phyloP scores from a whole-genome alignment of 2,888 invertebrate genomes.

The Smittia sp. region DNA sequence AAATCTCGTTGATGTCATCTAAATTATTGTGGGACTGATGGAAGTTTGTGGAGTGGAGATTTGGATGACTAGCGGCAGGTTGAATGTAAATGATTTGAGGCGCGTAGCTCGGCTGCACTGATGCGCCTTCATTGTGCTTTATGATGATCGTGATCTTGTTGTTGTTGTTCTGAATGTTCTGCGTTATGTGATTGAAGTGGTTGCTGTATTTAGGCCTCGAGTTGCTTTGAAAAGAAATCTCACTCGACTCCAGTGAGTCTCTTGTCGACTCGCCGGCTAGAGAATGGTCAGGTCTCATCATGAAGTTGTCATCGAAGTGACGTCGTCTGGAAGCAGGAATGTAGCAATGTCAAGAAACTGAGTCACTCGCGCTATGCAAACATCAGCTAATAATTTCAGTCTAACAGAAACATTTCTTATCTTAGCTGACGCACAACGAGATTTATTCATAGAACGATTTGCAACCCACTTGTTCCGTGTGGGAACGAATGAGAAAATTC shows the following conservation, averaged over 20 bases:
- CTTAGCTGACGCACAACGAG: no score
- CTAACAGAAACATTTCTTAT: no score
- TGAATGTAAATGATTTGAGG: constrained; percentile 37
- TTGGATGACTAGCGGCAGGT: constrained; percentile 36
- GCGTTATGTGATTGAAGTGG: constrained; percentile 27
- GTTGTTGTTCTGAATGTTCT: constrained; percentile 30
- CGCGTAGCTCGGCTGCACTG: neutral
- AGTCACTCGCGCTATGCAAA: no score
- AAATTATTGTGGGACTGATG: neutral
- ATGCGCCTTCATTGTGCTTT: constrained; percentile 26
- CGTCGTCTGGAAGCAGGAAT: constrained; percentile 18
- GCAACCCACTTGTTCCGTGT: no score
- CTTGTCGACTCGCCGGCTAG: constrained; percentile 17
- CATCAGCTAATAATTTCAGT: no score
- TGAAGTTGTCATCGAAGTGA: constrained; percentile 26
- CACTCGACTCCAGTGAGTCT: constrained; percentile 31
- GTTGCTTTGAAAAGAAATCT: constrained; percentile 5
- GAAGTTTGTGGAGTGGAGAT: constrained; percentile 1
- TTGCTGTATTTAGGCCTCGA: neutral
- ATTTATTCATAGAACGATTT: no score
- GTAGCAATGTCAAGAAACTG: no score
- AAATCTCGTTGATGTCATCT: neutral
- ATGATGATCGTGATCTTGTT: constrained; percentile 38
- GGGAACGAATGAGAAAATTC: no score
- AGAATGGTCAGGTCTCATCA: constrained; percentile 6